Evolutionary conservation across 2,888 invertebrate genomes (phyloP).

Genomic region (Quadriops clusia): DNA sequence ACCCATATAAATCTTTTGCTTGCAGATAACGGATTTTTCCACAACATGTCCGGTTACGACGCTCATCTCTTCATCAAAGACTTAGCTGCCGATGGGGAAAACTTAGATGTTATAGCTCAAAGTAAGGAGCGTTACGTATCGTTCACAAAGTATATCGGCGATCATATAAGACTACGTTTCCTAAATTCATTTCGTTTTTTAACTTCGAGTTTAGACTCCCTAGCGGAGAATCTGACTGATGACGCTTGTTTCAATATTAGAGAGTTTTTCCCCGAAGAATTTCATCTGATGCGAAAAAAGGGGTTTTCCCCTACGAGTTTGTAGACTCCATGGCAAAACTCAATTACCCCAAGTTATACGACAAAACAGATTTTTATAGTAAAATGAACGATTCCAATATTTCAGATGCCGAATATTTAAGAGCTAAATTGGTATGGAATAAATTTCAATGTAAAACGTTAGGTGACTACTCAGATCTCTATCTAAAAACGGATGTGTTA

Average conservation of each 20-base stretch:
- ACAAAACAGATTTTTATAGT: no score
- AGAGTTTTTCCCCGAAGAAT: slow-evolving; percentile 10
- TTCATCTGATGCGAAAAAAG: slow-evolving; percentile 17
- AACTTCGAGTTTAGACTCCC: slow-evolving; percentile 15
- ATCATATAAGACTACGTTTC: slow-evolving; percentile 12
- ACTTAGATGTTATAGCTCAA: slow-evolving; percentile 19
- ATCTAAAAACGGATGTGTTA: slow-evolving; percentile 19
- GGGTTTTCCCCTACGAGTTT: slow-evolving; percentile 24
- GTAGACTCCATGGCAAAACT: no score
- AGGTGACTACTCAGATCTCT: slow-evolving; percentile 21
- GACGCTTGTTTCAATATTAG: slow-evolving; percentile 9
- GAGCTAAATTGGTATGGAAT: no score
- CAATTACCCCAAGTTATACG: no score
- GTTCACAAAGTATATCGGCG: slow-evolving; percentile 20
- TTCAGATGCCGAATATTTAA: no score
- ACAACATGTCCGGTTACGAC: slow-evolving; percentile 23
- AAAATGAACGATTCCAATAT: no score
- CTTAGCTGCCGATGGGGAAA: slow-evolving; percentile 17
- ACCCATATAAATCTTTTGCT: no score
- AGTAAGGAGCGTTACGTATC: slow-evolving; percentile 25
- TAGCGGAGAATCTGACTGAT: slow-evolving; percentile 12
- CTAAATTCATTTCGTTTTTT: slow-evolving; percentile 20
- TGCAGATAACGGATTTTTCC: no score
- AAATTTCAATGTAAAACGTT: slow-evolving; percentile 14
- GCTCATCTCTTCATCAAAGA: slow-evolving; percentile 23